phyloP scores from a whole-genome alignment of 2,888 invertebrate species.

The Plebejus melissa region DNA sequence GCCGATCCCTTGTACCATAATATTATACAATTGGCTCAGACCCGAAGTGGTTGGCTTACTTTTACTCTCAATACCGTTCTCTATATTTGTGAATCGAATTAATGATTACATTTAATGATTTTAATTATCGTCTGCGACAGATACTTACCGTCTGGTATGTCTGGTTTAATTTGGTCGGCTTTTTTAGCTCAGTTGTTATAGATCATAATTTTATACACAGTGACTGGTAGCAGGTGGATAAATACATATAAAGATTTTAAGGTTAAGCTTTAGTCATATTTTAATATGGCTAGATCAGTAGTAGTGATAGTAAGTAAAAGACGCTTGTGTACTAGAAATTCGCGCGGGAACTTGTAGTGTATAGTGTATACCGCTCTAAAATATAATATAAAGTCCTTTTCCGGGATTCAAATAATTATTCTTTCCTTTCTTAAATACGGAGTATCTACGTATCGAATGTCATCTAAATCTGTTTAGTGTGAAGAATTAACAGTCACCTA shows the following conservation, averaged over 20 bases:
- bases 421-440: no score
- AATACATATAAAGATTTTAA: not conserved
- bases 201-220: not conserved
- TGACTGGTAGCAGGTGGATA: not conserved
- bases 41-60: constrained; percentile 9
- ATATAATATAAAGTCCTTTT: not conserved
- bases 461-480: not conserved
- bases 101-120: constrained; percentile 19
- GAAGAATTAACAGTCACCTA: not conserved
- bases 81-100: constrained; percentile 19
- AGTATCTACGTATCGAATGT: not conserved
- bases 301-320: no score
- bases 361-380: no score
- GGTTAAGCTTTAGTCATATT: no score
- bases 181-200: not conserved
- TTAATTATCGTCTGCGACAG: not conserved
- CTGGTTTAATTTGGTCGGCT: not conserved
- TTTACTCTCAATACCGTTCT: constrained; percentile 21
- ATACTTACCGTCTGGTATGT: not conserved
- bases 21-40: constrained; percentile 13
- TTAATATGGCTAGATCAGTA: no score
- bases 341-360: not conserved
- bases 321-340: not conserved
- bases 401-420: not conserved
- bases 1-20: constrained; percentile 4